A percentile compares a stretch with the other conserved stretches of the same genome.
Conservation (phyloP, 37 sponge, comb jelly and placozoan species). For the Aplysina aerophoba region DNA sequence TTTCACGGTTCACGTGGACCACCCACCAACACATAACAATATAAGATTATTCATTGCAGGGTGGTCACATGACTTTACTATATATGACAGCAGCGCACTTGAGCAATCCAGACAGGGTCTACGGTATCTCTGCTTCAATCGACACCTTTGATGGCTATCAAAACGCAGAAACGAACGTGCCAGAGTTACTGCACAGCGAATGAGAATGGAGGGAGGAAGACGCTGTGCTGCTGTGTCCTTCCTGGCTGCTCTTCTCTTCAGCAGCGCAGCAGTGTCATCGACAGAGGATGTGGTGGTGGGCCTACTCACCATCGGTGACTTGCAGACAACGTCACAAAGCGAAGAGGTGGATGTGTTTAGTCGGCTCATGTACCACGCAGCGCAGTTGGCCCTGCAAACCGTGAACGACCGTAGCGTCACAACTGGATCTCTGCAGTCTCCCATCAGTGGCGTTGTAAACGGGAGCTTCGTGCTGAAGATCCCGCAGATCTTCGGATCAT, state of each 20-base stretch:
- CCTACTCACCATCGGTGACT: not conserved
- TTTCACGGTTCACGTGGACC: too few species aligned
- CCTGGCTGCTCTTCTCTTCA: not conserved
- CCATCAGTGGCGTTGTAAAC: not conserved
- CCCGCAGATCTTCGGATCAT: not conserved
- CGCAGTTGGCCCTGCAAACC: not conserved
- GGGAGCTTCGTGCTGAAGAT: not conserved
- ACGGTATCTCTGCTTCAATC: too few species aligned
- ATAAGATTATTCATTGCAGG: too few species aligned
- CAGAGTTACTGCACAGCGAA: too few species aligned
- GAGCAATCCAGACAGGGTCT: too few species aligned
- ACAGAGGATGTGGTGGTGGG: not conserved
- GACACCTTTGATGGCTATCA: too few species aligned
- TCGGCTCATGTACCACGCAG: slow-evolving; percentile 9
- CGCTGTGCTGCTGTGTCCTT: not conserved
- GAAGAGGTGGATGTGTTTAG: not conserved
- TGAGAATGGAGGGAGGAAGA: too few species aligned
- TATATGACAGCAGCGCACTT: too few species aligned
- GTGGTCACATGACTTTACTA: too few species aligned
- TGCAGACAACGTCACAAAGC: not conserved
- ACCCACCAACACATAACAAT: too few species aligned
- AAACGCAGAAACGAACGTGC: too few species aligned
- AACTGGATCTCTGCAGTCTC: not conserved
- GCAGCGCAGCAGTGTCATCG: not conserved
- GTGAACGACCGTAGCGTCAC: not conserved